Evolutionary conservation across 92 coral and sea anemone species (phyloP), one percentile per base, ranked within the genome.

Genomic region (Hydrozoanthus gracilis): DNA sequence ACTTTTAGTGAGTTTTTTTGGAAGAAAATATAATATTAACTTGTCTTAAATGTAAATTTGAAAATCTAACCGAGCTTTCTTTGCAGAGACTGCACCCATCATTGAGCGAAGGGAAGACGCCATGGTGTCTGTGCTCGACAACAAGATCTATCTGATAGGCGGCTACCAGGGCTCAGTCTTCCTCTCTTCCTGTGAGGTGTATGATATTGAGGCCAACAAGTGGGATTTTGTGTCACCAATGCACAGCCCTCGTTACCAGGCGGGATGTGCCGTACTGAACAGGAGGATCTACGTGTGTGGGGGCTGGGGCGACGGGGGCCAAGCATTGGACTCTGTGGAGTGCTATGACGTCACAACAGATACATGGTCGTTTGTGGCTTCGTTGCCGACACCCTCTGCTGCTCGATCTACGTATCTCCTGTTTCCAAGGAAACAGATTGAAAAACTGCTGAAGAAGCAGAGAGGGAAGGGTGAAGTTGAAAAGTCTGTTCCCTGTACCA

Each of bases 201-300:
- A 93, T 54, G 95, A 96, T 66, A 83, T 93, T 46, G 98, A 96
- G 52, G 88, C 76, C 8, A 90, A 91, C 82, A 80, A 76, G 68
- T 96, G 99, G 99, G 87, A 92, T 79, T 90, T 95, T 83, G 92
- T 87, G 88, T 83, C 96, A 6, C 88, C 99, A 2, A 89, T 96
- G 90, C 89, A 87, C 67, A 70, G 92, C 8, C 92, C 98, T 14
- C 95, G 98, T 48, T 95, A 96, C 71, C 96, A 96, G 67, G 99
- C 98, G 6, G 99, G 99, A 2, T 91, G 95, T 51, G 96, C 99
- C 49, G 95, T 94, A 11, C 69, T 96, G 45, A 89, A 90, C 86
- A 92, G 87, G 66, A 94, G 94, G 72, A 96, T 96, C 67, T 96
- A 93, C 83, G 95, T 96, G 8, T 96, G 99, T 89, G 99, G 99